Base-by-base conservation (phyloP, 2,888 invertebrate species). In the Troides oblongomaculatus region DNA sequence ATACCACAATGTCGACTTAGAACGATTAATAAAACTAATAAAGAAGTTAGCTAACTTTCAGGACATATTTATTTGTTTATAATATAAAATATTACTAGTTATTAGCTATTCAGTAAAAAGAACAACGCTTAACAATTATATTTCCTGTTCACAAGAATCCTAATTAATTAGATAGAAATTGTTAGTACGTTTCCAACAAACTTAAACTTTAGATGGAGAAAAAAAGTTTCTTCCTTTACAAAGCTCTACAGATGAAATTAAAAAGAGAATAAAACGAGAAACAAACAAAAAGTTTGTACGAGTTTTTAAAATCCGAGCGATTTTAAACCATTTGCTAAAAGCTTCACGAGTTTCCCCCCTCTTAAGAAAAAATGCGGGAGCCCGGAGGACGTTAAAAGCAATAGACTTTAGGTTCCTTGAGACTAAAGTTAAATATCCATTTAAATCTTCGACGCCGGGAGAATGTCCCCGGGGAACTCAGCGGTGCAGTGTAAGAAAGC, bases 371-470 rank as follows among this genome's bases (percentile, higher is more conserved):
- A 84, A 81, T 78, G 75, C 75, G 77, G 74, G 77, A 79, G 81
- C 81, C 76, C 77, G 72, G 77, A 80, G 79, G 83, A 85, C 83
- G 82, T 81, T 81, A 82, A 82, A 87, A 82, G 87, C 89, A 88
- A 89, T 88, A 89, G 90, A 90, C 89, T 90, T 87, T 85, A 81
- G 88, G 87, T 87, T 88, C 83, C 86, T 85, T 84, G 88, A 90
- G 90, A 90, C 88, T 88, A 85, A 91, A 90, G 89, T 92, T 92
- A 90, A 91, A 90, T 92, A 92, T 91, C 91, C 90, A 90, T 92
- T 92, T 92, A 92, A 90, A 91, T 91, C 89, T 89, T 89, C 88
- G 87, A 86, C 83, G 86, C 84, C 81, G 79, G 77, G 74, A 73
- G 73, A 71, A 77, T 77, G 76, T 81, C 81, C 77, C 66, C 1